These are phyloP conservation scores for Watersipora subatra DNA, from an alignment of 1,140 invertebrate species.

Conservation along the genomic window DNA sequence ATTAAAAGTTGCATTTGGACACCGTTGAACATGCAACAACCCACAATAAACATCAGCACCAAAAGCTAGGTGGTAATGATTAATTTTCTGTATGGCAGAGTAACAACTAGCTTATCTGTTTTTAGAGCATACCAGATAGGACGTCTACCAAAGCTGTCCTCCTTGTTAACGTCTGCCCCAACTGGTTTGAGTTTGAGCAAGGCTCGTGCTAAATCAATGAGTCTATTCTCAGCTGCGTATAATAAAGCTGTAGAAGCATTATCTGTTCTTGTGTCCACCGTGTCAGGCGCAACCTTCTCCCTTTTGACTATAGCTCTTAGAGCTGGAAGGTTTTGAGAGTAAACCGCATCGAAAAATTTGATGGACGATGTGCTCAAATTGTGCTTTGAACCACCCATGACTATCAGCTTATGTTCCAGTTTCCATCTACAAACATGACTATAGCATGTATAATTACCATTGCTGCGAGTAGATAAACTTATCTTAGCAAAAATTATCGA, in stretches of 20 bases:
- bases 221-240: not conserved
- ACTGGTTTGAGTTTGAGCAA: conserved; percentile 20
- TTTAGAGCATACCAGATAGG: no score
- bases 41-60: no score
- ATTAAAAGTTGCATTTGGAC: conserved; percentile 1
- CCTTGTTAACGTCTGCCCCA: conserved; percentile 23
- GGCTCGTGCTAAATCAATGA: conserved; percentile 11
- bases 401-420: no score
- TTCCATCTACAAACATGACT: no score
- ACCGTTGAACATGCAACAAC: not conserved
- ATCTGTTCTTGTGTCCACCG: not conserved
- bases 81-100: no score
- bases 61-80: no score
- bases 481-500: no score
- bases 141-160: conserved; percentile 18
- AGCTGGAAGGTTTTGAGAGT: not conserved
- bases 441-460: no score
- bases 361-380: no score
- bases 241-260: not conserved
- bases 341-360: not conserved
- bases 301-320: not conserved
- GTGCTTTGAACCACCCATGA: no score
- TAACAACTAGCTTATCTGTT: no score
- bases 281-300: not conserved
- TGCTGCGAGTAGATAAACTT: no score